Conservation (phyloP, 2,797 vertebrate species). For the Enteromius fasciolatus region DNA sequence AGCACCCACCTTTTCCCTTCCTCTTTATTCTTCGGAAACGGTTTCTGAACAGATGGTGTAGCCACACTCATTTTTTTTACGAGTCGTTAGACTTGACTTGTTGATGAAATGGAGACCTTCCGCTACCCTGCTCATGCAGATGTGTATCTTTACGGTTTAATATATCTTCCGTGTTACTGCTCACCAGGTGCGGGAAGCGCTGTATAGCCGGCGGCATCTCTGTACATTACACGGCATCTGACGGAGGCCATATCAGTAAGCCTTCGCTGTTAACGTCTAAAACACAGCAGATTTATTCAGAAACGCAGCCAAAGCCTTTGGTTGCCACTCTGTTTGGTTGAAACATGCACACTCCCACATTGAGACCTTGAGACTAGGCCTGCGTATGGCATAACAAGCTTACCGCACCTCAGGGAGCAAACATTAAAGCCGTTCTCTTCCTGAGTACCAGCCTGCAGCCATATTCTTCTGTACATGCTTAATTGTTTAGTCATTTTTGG, state of each 20-base stretch:
- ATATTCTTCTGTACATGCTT: conserved; percentile 52
- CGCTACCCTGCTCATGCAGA: conserved; percentile 73
- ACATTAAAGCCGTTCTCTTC: conserved; percentile 59
- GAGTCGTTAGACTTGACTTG: conserved; percentile 81
- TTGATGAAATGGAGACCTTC: conserved; percentile 81
- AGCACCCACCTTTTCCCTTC: conserved; percentile 38
- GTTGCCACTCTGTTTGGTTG: conserved; percentile 46
- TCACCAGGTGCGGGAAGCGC: conserved; percentile 42
- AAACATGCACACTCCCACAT: conserved; percentile 41
- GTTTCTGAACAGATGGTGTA: conserved; percentile 79
- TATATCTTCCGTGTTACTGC: conserved; percentile 51
- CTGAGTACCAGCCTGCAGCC: conserved; percentile 56
- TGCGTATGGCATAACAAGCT: conserved; percentile 46
- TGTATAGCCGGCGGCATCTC: conserved; percentile 14
- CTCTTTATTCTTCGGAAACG: conserved; percentile 63
- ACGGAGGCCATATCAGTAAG: conserved; percentile 10
- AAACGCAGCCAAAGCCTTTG: conserved; percentile 35
- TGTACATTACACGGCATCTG: conserved; percentile 25
- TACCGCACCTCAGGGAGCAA: conserved; percentile 57
- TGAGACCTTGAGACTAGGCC: conserved; percentile 42
- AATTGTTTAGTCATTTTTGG: conserved; percentile 60
- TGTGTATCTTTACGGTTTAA: conserved; percentile 68
- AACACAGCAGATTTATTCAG: conserved; percentile 4
- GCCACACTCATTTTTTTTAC: conserved; percentile 76
- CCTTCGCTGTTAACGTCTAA: conserved; percentile 1